Conservation (phyloP, 2,888 invertebrate genomes). For the Rhorus exstirpatorius region DNA sequence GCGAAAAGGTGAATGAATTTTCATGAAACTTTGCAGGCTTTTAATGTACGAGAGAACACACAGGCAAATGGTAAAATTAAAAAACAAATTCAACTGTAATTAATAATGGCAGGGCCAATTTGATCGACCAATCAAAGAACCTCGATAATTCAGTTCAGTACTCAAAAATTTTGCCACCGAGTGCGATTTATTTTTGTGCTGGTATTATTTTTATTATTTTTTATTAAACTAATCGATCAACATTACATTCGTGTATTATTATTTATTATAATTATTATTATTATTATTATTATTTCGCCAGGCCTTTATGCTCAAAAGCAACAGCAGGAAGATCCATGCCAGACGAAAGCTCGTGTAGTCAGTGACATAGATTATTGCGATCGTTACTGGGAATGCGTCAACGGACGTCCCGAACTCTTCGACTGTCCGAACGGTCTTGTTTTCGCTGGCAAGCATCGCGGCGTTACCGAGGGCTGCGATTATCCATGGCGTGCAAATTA, state of each 20-base stretch:
- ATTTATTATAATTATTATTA: background rate
- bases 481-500: slow-evolving; percentile 96
- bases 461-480: slow-evolving; percentile 96
- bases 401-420: slow-evolving; percentile 93
- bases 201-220: no score
- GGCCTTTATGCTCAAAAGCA: slow-evolving; percentile 82
- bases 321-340: slow-evolving; percentile 93
- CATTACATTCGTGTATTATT: no score
- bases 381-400: slow-evolving; percentile 95
- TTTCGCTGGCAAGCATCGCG: slow-evolving; percentile 95
- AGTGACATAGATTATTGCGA: slow-evolving; percentile 94
- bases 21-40: background rate
- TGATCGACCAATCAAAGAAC: background rate
- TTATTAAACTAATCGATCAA: no score
- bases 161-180: no score
- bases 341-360: slow-evolving; percentile 91
- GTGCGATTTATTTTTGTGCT: no score
- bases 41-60: background rate
- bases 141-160: no score
- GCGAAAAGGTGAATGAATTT: background rate
- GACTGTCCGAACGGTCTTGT: slow-evolving; percentile 97
- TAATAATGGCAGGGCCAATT: background rate
- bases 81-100: background rate
- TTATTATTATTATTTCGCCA: slow-evolving; percentile 62
- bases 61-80: no score